Evolutionary conservation across 2,113 vertebrate species (phyloP).

Genomic region (Cariama cristata): DNA sequence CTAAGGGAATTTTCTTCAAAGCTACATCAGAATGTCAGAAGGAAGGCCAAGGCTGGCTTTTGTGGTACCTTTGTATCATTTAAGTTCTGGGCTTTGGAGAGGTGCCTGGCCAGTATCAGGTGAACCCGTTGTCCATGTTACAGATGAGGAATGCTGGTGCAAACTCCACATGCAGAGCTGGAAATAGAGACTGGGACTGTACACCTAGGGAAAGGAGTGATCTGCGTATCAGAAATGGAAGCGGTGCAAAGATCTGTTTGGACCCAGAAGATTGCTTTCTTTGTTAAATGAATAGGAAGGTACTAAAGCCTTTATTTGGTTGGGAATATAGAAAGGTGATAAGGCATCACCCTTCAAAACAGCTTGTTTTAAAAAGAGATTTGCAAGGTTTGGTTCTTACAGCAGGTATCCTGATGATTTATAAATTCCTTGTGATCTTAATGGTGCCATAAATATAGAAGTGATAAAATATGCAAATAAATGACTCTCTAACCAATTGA

Average conservation of each 20-base stretch:
- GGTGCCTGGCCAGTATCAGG: not conserved
- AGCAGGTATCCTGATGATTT: not conserved
- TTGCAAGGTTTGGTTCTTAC: not conserved
- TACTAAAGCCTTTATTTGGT: not conserved
- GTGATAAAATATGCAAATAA: constrained; percentile 17
- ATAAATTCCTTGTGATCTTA: not conserved
- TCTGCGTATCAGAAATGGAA: not conserved
- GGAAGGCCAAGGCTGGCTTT: not conserved
- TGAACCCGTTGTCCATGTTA: not conserved
- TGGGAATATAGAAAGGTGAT: not conserved
- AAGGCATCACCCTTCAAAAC: not conserved
- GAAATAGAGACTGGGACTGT: not conserved
- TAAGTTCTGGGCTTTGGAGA: not conserved
- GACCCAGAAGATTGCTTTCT: not conserved
- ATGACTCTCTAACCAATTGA: not conserved
- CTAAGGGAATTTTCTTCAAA: not conserved
- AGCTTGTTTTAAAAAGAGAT: not conserved
- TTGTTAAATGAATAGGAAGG: not conserved
- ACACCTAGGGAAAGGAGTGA: not conserved
- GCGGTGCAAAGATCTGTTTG: fast-evolving
- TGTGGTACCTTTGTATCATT: not conserved
- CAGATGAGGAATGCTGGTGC: not conserved
- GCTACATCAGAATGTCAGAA: not conserved
- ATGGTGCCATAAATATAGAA: not conserved
- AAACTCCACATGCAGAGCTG: not conserved